phyloP scores from a whole-genome alignment of 1,140 invertebrate genomes.

The Acarapis woodi region DNA sequence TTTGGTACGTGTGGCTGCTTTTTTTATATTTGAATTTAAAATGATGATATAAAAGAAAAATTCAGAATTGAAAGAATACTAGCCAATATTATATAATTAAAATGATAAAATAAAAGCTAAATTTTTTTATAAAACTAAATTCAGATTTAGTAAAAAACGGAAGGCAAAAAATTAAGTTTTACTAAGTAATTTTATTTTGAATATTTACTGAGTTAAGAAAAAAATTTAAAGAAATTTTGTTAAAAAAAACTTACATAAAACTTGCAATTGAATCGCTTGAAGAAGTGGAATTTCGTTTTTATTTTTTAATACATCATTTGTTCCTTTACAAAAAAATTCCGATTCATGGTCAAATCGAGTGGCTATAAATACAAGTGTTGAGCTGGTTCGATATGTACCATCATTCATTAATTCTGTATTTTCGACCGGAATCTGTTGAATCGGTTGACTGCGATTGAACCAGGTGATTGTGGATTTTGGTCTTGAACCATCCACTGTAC shows the following conservation, averaged over 20 bases:
- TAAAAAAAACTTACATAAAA: slow-evolving; percentile 13
- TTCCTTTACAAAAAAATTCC: slow-evolving; percentile 14
- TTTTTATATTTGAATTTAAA: too few species aligned
- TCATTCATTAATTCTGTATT: slow-evolving; percentile 13
- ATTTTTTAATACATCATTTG: slow-evolving; percentile 12
- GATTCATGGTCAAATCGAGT: slow-evolving; percentile 13
- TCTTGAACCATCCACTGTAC: slow-evolving; percentile 13
- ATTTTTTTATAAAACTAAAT: too few species aligned
- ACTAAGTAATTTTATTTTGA: too few species aligned
- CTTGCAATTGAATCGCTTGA: slow-evolving; percentile 12
- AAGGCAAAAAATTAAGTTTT: too few species aligned
- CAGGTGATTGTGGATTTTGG: slow-evolving; percentile 15
- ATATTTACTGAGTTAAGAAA: too few species aligned
- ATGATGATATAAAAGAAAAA: too few species aligned
- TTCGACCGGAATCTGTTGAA: slow-evolving; percentile 10
- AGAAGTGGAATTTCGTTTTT: slow-evolving; percentile 13
- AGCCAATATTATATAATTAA: too few species aligned
- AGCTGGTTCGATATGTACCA: slow-evolving; percentile 12
- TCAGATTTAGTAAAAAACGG: too few species aligned
- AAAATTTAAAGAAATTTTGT: neutral
- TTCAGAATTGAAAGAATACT: too few species aligned
- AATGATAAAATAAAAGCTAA: too few species aligned
- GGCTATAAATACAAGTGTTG: slow-evolving; percentile 13
- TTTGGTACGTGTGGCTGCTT: too few species aligned
- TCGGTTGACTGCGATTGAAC: slow-evolving; percentile 14